A percentile compares a stretch with the other conserved stretches of the same genome.
These are phyloP conservation scores for Pyrrhura leucotis DNA, from an alignment of 2,797 vertebrate genomes.

Conservation along the genomic window DNA sequence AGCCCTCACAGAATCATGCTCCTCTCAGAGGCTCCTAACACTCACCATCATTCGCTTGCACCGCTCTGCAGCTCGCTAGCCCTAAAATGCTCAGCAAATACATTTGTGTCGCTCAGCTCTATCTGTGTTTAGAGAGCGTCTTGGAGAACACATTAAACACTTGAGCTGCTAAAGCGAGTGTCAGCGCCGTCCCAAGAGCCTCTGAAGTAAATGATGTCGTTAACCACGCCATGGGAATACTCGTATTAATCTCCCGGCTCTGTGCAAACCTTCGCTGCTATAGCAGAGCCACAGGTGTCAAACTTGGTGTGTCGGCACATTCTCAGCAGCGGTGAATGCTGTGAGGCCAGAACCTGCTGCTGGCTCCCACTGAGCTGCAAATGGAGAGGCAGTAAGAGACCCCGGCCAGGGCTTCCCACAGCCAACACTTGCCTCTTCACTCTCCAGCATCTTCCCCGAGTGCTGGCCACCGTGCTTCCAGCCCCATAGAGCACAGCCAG, in stretches of 20 bases:
- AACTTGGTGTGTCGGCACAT: neutral
- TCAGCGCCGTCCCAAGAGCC: conserved; percentile 35
- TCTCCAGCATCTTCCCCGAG: neutral
- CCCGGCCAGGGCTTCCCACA: neutral
- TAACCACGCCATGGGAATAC: conserved; percentile 41
- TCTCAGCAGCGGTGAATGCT: neutral
- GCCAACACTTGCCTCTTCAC: rapidly evolving
- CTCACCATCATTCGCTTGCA: neutral
- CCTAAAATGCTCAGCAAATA: conserved; percentile 52
- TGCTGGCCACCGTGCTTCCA: rapidly evolving
- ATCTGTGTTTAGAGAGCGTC: conserved; percentile 49
- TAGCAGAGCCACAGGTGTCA: conserved; percentile 21
- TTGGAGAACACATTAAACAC: conserved; percentile 63
- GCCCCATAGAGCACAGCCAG: neutral
- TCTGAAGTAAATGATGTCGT: conserved; percentile 39
- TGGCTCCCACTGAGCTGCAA: neutral
- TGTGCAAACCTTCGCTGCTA: neutral
- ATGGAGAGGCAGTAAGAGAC: neutral
- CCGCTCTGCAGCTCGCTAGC: neutral
- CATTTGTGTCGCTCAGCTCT: conserved; percentile 35
- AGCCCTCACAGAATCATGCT: neutral
- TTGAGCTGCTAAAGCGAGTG: conserved; percentile 50
- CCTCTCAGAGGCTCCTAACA: rapidly evolving
- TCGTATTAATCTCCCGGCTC: neutral
- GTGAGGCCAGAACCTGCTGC: neutral